Evolutionary conservation across 2,113 vertebrate species (phyloP).

Genomic region (Arvicanthis niloticus): DNA sequence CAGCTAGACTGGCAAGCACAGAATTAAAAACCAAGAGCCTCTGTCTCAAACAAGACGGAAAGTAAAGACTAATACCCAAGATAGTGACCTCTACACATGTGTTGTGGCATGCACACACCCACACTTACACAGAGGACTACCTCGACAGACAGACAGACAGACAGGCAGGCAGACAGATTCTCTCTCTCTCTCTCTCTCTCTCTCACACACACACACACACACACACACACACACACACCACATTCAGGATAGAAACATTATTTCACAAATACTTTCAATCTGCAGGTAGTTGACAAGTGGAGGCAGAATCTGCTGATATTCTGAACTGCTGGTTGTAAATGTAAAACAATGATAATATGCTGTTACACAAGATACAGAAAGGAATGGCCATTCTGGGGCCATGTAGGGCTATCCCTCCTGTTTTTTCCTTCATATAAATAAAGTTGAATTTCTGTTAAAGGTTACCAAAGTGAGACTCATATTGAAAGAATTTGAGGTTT

Average conservation of each 20-base stretch:
- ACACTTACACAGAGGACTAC: neutral
- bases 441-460: neutral
- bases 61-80: neutral
- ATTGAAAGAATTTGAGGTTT: neutral
- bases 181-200: no score
- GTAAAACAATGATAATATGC: neutral
- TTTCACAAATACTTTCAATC: neutral
- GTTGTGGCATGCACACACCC: neutral
- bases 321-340: neutral
- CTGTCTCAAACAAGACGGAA: neutral
- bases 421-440: neutral
- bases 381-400: neutral
- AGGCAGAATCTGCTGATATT: neutral
- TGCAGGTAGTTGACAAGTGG: neutral
- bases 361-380: neutral
- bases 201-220: neutral
- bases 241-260: neutral
- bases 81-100: neutral
- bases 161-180: no score
- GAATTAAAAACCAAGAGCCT: neutral
- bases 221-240: neutral
- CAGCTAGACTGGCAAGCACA: neutral
- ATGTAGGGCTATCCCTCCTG: neutral
- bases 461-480: neutral
- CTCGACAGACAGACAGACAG: neutral